phyloP scores from a whole-genome alignment of 1,140 invertebrate species.

The Teleopsis dalmanni region DNA sequence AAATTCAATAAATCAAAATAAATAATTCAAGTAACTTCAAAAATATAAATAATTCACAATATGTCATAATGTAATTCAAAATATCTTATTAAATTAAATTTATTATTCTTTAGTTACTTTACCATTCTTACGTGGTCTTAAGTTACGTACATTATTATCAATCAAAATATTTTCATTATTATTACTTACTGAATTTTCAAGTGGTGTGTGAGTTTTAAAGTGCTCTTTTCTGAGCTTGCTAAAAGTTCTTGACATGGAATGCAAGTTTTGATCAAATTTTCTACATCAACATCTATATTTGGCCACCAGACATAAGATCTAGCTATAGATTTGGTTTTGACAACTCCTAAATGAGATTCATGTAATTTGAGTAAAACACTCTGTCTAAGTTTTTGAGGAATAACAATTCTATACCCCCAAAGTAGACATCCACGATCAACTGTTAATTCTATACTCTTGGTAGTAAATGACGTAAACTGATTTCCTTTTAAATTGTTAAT shows the following conservation, averaged over 20 bases:
- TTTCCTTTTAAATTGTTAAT: background rate
- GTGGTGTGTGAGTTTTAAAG: too few species aligned
- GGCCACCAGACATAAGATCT: slow-evolving; percentile 9
- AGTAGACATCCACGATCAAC: slow-evolving; percentile 17
- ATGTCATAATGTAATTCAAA: too few species aligned
- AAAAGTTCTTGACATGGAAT: background rate
- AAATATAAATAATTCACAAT: too few species aligned
- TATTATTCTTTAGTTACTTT: too few species aligned
- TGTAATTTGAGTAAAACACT: background rate
- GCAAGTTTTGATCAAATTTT: slow-evolving; percentile 6
- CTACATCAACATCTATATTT: slow-evolving; percentile 1
- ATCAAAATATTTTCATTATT: too few species aligned
- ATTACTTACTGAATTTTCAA: too few species aligned
- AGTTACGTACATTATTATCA: too few species aligned
- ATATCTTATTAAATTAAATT: too few species aligned
- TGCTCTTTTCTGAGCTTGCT: slow-evolving; percentile 7
- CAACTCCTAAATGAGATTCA: slow-evolving; percentile 7
- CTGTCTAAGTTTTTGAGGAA: slow-evolving; percentile 9
- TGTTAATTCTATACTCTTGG: slow-evolving; percentile 17
- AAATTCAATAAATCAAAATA: too few species aligned
- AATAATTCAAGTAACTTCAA: too few species aligned
- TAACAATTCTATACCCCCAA: slow-evolving; percentile 9
- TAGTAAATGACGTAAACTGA: slow-evolving; percentile 13
- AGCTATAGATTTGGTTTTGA: slow-evolving; percentile 7
- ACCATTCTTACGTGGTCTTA: too few species aligned